These are phyloP conservation scores for Eurypyga helias DNA, from an alignment of 2,113 vertebrate genomes.

Conservation along the genomic window DNA sequence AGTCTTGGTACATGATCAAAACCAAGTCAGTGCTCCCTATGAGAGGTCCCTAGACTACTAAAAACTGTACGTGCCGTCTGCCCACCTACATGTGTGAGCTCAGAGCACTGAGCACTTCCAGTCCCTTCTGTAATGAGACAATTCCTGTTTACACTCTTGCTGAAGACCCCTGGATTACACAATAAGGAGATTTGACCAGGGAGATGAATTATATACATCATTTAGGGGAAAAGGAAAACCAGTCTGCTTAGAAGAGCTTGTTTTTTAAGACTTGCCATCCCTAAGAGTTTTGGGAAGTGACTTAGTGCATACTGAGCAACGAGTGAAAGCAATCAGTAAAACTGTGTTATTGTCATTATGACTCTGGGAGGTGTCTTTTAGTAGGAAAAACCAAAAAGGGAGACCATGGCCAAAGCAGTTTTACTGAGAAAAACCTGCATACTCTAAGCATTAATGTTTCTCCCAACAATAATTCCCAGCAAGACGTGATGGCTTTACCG, in stretches of 20 bases:
- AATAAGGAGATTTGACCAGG: background rate
- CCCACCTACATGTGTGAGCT: constrained; percentile 44
- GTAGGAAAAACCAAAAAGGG: background rate
- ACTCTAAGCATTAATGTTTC: background rate
- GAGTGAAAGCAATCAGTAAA: background rate
- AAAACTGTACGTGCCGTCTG: background rate
- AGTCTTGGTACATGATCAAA: background rate
- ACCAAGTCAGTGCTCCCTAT: background rate
- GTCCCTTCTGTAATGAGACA: constrained; percentile 14
- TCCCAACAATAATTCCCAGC: constrained; percentile 25
- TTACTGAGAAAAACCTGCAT: background rate
- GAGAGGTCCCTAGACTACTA: background rate
- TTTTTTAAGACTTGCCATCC: background rate
- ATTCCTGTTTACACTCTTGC: constrained; percentile 27
- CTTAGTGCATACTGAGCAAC: background rate
- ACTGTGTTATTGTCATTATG: constrained; percentile 44
- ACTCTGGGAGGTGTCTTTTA: constrained; percentile 8
- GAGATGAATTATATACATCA: background rate
- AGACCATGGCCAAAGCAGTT: background rate
- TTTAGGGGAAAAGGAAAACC: background rate
- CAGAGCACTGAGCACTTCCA: constrained; percentile 51
- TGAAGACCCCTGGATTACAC: background rate
- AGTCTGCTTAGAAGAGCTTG: background rate
- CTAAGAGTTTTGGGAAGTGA: background rate
- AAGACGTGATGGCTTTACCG: background rate